Conservation (phyloP, 2,113 vertebrate genomes). For the Datnioides undecimradiatus region DNA sequence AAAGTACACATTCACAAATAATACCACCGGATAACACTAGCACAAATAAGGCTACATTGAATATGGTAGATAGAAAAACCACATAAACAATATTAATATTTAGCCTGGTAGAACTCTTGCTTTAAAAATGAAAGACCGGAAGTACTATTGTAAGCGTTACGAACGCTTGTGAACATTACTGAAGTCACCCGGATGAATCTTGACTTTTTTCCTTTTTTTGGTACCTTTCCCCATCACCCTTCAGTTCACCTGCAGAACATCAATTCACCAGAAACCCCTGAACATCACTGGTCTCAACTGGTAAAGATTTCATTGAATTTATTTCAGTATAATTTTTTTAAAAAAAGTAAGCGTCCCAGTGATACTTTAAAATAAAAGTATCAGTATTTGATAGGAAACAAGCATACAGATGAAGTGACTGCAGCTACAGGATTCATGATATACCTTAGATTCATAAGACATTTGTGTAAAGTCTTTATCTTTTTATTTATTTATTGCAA, state of each 20-base stretch:
- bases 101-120: no score
- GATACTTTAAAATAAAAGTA: background rate
- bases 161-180: background rate
- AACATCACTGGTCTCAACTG: background rate
- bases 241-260: background rate
- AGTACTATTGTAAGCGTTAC: background rate
- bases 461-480: conserved; percentile 1
- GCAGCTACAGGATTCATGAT: background rate
- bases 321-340: background rate
- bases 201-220: no score
- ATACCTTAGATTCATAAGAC: background rate
- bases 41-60: no score
- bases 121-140: conserved; percentile 7
- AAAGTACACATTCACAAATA: background rate
- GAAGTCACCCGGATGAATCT: conserved; percentile 23
- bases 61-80: no score
- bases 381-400: background rate
- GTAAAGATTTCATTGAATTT: background rate
- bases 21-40: background rate
- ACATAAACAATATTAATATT: no score
- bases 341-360: rapidly evolving
- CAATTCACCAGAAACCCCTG: background rate
- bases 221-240: background rate
- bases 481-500: conserved; percentile 53
- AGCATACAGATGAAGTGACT: background rate